Evolutionary conservation across 1,140 invertebrate species (phyloP).

Genomic region (Drosophila insularis): DNA sequence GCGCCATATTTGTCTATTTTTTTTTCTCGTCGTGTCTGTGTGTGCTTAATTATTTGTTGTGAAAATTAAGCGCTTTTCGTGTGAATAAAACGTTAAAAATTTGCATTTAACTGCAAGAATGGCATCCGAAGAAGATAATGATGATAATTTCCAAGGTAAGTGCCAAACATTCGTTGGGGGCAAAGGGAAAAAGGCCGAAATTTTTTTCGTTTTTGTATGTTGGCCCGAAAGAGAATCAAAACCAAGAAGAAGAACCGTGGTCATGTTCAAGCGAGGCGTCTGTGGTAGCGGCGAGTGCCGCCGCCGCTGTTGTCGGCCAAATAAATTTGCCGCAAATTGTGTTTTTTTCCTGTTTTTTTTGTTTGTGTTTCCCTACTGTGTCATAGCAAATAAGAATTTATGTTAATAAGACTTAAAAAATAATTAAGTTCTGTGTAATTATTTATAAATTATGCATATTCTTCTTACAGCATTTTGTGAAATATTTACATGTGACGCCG

Average conservation of each 20-base stretch:
- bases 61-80: slow-evolving; percentile 71
- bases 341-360: too few species aligned
- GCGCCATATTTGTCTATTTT: slow-evolving; percentile 72
- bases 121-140: slow-evolving; percentile 81
- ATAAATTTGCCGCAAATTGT: slow-evolving; percentile 20
- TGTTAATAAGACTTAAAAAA: background rate
- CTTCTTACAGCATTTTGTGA: slow-evolving; percentile 31
- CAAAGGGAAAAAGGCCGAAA: slow-evolving; percentile 7
- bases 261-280: slow-evolving; percentile 75
- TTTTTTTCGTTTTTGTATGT: slow-evolving; percentile 60
- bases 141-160: slow-evolving; percentile 81
- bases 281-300: slow-evolving; percentile 56
- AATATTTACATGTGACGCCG: slow-evolving; percentile 32
- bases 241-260: slow-evolving; percentile 58
- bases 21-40: slow-evolving; percentile 78
- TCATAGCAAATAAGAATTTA: background rate
- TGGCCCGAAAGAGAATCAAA: slow-evolving; percentile 43
- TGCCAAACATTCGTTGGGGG: slow-evolving; percentile 18
- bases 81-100: slow-evolving; percentile 61
- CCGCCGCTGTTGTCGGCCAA: slow-evolving; percentile 25
- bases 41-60: slow-evolving; percentile 79
- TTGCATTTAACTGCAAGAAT: slow-evolving; percentile 68
- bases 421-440: background rate
- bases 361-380: slow-evolving; percentile 19
- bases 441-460: background rate